These are phyloP conservation scores for Cyclophora punctaria DNA, from an alignment of 2,888 invertebrate species.

Conservation along the genomic window DNA sequence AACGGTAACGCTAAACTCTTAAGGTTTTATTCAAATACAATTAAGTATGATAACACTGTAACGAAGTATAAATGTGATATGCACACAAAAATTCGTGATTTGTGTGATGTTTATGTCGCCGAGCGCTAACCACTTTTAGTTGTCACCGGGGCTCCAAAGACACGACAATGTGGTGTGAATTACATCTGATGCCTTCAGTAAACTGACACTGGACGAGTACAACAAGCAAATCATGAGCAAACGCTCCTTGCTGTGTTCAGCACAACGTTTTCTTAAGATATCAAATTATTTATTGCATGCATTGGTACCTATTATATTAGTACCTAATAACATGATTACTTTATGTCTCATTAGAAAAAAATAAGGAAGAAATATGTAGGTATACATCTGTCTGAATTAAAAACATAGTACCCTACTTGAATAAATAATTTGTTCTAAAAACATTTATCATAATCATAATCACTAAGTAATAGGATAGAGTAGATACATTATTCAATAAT, in stretches of 20 bases:
- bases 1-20: background rate
- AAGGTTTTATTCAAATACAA: slow-evolving; percentile 1
- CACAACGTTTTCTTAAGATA: slow-evolving; percentile 36
- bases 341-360: no score
- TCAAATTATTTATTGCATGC: slow-evolving; percentile 50
- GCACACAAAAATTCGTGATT: slow-evolving; percentile 37
- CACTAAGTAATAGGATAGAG: no score
- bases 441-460: no score
- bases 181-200: slow-evolving; percentile 49
- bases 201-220: slow-evolving; percentile 53
- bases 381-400: no score
- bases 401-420: no score
- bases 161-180: slow-evolving; percentile 50
- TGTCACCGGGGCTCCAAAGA: slow-evolving; percentile 42
- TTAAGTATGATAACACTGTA: slow-evolving; percentile 18
- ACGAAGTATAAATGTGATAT: slow-evolving; percentile 24
- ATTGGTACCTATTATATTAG: background rate
- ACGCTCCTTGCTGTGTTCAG: slow-evolving; percentile 15
- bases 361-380: no score
- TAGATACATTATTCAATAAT: no score
- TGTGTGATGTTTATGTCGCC: slow-evolving; percentile 45
- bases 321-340: no score
- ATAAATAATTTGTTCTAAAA: no score
- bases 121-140: slow-evolving; percentile 35
- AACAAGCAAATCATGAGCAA: slow-evolving; percentile 35